Evolutionary conservation across 2,888 invertebrate species (phyloP).

Genomic region (Hypselothyrea guttata): DNA sequence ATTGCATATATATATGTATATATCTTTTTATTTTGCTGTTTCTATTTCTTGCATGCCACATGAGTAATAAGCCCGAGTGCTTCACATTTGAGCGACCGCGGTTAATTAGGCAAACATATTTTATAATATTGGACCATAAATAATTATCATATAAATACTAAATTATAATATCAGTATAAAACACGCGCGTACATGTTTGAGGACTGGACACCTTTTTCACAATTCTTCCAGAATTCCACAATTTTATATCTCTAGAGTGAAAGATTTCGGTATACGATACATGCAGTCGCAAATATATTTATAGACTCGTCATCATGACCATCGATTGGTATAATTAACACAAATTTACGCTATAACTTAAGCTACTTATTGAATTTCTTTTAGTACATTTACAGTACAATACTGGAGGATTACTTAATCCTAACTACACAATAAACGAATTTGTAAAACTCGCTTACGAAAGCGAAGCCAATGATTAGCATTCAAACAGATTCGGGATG

Average conservation of each 20-base stretch:
- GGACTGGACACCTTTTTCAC: too few species aligned
- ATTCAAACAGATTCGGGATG: conserved; percentile 33
- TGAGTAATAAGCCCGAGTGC: conserved; percentile 45
- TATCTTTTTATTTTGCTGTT: conserved; percentile 24
- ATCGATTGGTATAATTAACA: too few species aligned
- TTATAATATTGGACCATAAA: conserved; percentile 11
- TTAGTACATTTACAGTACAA: too few species aligned
- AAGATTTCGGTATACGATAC: too few species aligned
- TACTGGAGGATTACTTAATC: too few species aligned
- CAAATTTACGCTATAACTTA: too few species aligned
- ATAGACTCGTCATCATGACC: too few species aligned
- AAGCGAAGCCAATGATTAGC: conserved; percentile 20
- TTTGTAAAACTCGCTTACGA: conserved; percentile 20
- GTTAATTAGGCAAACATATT: conserved; percentile 61
- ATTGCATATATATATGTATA: conserved; percentile 2
- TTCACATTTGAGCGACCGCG: conserved; percentile 78
- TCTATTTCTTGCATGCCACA: conserved; percentile 21
- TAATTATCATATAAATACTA: not conserved
- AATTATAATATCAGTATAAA: conserved; percentile 1
- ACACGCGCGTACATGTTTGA: too few species aligned
- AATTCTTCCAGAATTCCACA: too few species aligned
- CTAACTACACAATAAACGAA: conserved; percentile 10
- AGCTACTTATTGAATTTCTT: too few species aligned
- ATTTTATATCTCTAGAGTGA: too few species aligned
- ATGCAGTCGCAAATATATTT: too few species aligned